A percentile compares a stretch with the other conserved stretches of the same genome.
These are phyloP conservation scores for Homalodisca vitripennis DNA, from an alignment of 1,140 invertebrate genomes.

Conservation along the genomic window DNA sequence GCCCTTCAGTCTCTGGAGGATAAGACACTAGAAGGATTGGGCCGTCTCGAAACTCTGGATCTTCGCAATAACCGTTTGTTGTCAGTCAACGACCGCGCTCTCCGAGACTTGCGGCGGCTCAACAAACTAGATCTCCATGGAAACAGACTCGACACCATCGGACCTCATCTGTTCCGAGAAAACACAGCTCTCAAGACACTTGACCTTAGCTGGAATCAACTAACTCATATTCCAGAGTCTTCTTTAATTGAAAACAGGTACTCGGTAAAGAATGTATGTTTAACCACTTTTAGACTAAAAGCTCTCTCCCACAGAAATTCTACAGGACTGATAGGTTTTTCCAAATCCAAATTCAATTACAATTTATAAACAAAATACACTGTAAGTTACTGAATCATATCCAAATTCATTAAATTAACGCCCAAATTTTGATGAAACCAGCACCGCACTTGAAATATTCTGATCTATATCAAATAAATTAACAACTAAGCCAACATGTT, in stretches of 20 bases:
- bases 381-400: too few relatives aligned
- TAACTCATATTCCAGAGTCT: slow-evolving; percentile 63
- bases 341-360: too few relatives aligned
- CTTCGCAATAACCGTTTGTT: slow-evolving; percentile 72
- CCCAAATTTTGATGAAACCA: too few relatives aligned
- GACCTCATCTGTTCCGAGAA: slow-evolving; percentile 64
- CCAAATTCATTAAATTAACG: too few relatives aligned
- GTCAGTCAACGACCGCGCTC: slow-evolving; percentile 62
- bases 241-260: slow-evolving; percentile 63
- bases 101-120: slow-evolving; percentile 61
- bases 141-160: slow-evolving; percentile 71
- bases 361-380: too few relatives aligned
- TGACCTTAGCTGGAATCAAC: slow-evolving; percentile 74
- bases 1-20: slow-evolving; percentile 65
- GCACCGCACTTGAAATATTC: too few relatives aligned
- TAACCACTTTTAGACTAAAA: too few relatives aligned
- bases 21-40: slow-evolving; percentile 56
- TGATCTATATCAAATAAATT: too few relatives aligned
- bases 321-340: too few relatives aligned
- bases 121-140: slow-evolving; percentile 66
- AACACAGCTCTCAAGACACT: slow-evolving; percentile 62
- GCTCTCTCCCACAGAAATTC: too few relatives aligned
- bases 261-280: not conserved
- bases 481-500: too few relatives aligned
- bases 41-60: slow-evolving; percentile 72